Evolutionary conservation across 2,888 invertebrate species (phyloP), one percentile per base, ranked within the genome.

Genomic region (Neoitamus cyanurus): DNA sequence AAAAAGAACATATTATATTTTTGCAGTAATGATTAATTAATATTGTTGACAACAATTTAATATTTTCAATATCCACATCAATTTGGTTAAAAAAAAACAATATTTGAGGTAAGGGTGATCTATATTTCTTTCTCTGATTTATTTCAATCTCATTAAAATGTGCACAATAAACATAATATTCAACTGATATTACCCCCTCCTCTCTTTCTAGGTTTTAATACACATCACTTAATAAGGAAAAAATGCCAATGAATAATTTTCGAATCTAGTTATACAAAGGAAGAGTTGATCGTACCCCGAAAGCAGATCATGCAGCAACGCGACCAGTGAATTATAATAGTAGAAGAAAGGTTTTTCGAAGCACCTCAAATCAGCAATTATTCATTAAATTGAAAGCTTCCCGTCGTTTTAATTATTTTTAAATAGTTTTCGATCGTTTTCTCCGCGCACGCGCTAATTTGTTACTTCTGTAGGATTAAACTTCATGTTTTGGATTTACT

Each of bases 401-500:
- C 4, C 31, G 11, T 13, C n/a, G 31, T 70, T 70, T 31, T 70
- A 9, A 28, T 70, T 70, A 1, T 20, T 58, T 58, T 58, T 58
- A 3, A 58, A 58, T 42, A 20, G 20, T 58, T 58, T 15, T 20
- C 25, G 20, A 58, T 42, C 5, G 20, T 58, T 58, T 15, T 20
- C 25, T 15, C 20, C 25, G 9, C 31, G 70, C 13, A 25, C 30
- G 36, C 36, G 31, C n/a, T 2, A 34, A 9, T 75, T 75, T 20
- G 20, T 11, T 37, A 68, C 20, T 7, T 3, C 20, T 11, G 58
- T 80, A 58, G 80, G 80, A 80, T 80, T 58, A 80, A 30, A 31
- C 31, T 68, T 80, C 48, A 80, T 80, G 68, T 58, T 58, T 48
- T 80, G 68, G 80, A 80, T 80, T 80, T 80, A 68, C 7, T 80